Evolutionary conservation across 1,140 invertebrate species (phyloP), one percentile per base, ranked within the genome.

Genomic region (Drosophila micromelanica): DNA sequence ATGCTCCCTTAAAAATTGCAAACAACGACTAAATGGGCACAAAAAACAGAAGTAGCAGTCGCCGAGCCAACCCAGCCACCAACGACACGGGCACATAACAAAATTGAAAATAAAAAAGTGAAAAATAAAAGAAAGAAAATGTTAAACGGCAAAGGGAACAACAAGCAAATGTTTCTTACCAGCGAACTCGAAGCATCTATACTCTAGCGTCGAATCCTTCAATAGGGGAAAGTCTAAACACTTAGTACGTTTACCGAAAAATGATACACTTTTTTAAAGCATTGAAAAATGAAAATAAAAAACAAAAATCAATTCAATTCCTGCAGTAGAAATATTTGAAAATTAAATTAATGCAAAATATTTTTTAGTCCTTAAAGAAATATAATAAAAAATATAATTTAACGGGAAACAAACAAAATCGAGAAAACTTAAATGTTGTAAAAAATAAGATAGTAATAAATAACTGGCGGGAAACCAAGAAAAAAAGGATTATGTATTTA

Each of bases 21-120:
- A 80, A 86, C 82, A 86, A 69, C 78, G 74, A 78, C 81, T 80
- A 80, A 86, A 86, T 87, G 82, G 82, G 78, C 79, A 81, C 71
- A 80, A 86, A 85, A 80, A 76, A 77, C 64, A 71, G 62, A 32
- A 73, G 62, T 20, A 60, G 51, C 70, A 61, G 45, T 32, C 56
- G 51, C 37, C 61, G 54, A 42, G 20, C 48, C 30, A 64, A 57
- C 54, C 20, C 48, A 72, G 62, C 52, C 38, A 51, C 20, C 42
- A 46, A 42, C 54, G 54, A 63, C 57, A 63, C 57, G 38, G 63
- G 72, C 67, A 84, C 55, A 84, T 79, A 82, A 78, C 75, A 78
- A 84, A 82, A 84, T 78, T 84, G 80, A 82, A 84, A 78, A 76
- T 76, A 78, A 78, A 82, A 82, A 72, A 57, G 46, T 56, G 63